Evolutionary conservation across 1,140 invertebrate species (phyloP).

Genomic region (Campoletis sonorensis): DNA sequence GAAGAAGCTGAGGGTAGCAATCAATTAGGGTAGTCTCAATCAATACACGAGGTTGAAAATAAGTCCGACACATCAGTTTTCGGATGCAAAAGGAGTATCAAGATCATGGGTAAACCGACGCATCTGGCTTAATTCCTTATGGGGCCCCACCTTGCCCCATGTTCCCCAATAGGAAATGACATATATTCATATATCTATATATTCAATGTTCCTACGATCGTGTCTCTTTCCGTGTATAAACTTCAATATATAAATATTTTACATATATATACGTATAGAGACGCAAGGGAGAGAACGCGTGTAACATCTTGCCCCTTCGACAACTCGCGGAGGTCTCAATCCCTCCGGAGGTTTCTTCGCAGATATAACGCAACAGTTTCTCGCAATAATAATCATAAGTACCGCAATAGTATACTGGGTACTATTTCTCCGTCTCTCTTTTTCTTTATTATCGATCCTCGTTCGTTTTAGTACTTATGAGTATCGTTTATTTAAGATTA

Average conservation of each 20-base stretch:
- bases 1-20: too few species aligned
- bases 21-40: too few species aligned
- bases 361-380: constrained; percentile 60
- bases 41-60: too few species aligned
- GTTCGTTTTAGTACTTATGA: background rate
- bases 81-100: too few species aligned
- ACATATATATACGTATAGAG: constrained; percentile 8
- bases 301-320: constrained; percentile 42
- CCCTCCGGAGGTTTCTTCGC: constrained; percentile 41
- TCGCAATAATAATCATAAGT: constrained; percentile 71
- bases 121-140: too few species aligned
- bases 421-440: too few species aligned
- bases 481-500: background rate
- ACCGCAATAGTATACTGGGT: background rate
- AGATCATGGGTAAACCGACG: too few species aligned
- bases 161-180: too few species aligned
- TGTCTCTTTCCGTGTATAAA: constrained; percentile 9
- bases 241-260: constrained; percentile 27
- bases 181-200: background rate
- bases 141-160: too few species aligned
- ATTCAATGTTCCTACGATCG: background rate
- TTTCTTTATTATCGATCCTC: background rate
- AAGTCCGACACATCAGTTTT: too few species aligned
- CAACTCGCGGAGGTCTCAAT: constrained; percentile 67
- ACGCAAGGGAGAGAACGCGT: constrained; percentile 24